Evolutionary conservation across 2,888 invertebrate genomes (phyloP).

Genomic region (Ophion ellenae): DNA sequence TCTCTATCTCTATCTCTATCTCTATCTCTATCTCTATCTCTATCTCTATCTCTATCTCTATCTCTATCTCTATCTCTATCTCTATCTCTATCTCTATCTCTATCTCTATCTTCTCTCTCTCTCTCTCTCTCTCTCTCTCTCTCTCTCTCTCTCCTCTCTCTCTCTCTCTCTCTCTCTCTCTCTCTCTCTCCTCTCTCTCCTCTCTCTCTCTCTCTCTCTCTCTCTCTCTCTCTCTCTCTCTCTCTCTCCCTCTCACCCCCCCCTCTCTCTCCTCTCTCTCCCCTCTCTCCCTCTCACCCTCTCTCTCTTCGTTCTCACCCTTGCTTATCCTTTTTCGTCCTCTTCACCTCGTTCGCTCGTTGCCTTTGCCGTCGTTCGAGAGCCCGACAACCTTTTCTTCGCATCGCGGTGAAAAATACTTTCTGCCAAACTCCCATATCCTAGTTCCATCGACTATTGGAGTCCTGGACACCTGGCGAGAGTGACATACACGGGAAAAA

Average conservation of each 20-base stretch:
- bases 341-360: neutral
- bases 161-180: too few relatives aligned
- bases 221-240: too few relatives aligned
- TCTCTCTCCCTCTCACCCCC: too few relatives aligned
- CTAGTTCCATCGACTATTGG: slow-evolving; percentile 31
- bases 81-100: too few relatives aligned
- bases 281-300: slow-evolving; percentile 17
- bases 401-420: slow-evolving; percentile 49
- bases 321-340: slow-evolving; percentile 8
- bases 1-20: neutral
- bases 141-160: too few relatives aligned
- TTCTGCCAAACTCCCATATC: slow-evolving; percentile 36
- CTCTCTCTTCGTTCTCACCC: slow-evolving; percentile 40
- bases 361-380: neutral
- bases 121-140: neutral
- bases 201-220: neutral
- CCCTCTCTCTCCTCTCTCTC: too few relatives aligned
- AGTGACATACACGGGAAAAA: slow-evolving; percentile 36
- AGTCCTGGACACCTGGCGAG: slow-evolving; percentile 32
- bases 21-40: too few relatives aligned
- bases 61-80: neutral
- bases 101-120: too few relatives aligned
- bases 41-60: too few relatives aligned
- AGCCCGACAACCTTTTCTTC: slow-evolving; percentile 39
- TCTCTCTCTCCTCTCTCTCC: slow-evolving; percentile 10